Conservation (phyloP, 2,113 vertebrate species). For the Spermophilus dauricus region DNA sequence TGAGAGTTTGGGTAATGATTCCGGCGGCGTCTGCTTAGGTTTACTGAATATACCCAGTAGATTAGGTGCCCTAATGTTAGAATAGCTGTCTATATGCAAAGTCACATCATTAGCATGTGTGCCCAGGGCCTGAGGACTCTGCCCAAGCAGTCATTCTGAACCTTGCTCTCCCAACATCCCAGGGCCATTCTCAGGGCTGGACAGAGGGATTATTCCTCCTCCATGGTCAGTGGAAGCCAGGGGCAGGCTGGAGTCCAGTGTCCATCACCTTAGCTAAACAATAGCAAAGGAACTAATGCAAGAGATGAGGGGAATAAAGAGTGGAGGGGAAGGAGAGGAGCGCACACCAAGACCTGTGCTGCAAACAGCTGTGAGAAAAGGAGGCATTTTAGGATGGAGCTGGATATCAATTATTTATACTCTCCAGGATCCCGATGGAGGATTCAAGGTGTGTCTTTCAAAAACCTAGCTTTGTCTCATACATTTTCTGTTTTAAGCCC, state of each 20-base stretch:
- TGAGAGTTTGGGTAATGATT: background rate
- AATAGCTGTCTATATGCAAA: constrained; percentile 63
- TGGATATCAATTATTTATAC: background rate
- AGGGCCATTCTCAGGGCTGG: background rate
- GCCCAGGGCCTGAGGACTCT: background rate
- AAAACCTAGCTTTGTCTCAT: background rate
- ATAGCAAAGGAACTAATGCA: background rate
- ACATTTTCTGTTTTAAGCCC: background rate
- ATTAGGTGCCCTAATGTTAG: background rate
- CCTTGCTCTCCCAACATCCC: background rate
- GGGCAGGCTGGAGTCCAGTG: background rate
- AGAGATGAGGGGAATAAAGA: background rate
- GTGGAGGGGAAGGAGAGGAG: background rate
- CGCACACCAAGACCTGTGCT: background rate
- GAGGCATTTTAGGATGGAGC: background rate
- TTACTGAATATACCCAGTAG: background rate
- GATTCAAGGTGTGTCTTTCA: background rate
- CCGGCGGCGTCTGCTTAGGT: background rate
- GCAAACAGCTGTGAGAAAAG: background rate
- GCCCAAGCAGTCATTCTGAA: background rate
- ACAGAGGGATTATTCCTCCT: background rate
- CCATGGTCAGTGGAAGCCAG: background rate
- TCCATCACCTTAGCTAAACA: background rate
- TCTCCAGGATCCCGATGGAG: background rate
- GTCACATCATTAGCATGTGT: background rate